A percentile compares a stretch with the other conserved stretches of the same genome.
Evolutionary conservation across 2,888 invertebrate species (phyloP).

Genomic region (Agrotis exclamationis): DNA sequence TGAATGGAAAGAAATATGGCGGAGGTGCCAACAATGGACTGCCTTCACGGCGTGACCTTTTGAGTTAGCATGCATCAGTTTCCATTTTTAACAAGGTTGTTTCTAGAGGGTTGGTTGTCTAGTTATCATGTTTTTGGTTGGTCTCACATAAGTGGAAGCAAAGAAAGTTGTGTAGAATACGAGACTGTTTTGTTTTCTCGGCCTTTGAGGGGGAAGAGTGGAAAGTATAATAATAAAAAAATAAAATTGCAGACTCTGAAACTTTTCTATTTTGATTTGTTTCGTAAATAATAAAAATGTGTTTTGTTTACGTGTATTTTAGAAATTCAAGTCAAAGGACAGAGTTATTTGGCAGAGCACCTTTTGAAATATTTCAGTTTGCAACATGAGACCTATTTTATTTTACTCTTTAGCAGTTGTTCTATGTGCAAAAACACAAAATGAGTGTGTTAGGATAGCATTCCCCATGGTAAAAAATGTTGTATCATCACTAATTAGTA

Average conservation of each 20-base stretch:
- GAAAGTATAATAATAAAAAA: not conserved
- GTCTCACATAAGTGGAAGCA: slow-evolving; percentile 27
- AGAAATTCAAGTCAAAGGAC: not conserved
- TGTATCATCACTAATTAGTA: too few relatives aligned
- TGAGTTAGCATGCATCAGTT: slow-evolving; percentile 64
- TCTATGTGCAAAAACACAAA: too few relatives aligned
- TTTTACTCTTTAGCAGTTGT: too few relatives aligned
- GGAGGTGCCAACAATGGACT: slow-evolving; percentile 45
- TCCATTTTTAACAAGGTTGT: slow-evolving; percentile 67
- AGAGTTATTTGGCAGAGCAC: too few relatives aligned
- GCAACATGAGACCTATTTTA: too few relatives aligned
- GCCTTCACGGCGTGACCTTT: slow-evolving; percentile 54
- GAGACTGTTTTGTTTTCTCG: slow-evolving; percentile 8
- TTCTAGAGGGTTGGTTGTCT: slow-evolving; percentile 47
- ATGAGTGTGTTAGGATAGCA: too few relatives aligned
- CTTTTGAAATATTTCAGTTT: too few relatives aligned
- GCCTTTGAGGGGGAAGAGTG: not conserved
- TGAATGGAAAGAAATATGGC: slow-evolving; percentile 43
- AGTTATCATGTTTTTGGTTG: slow-evolving; percentile 48
- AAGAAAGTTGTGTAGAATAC: slow-evolving; percentile 9
- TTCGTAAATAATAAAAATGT: not conserved
- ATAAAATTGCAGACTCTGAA: not conserved
- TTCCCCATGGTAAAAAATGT: too few relatives aligned
- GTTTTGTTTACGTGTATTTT: not conserved
- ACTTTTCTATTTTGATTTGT: not conserved